These are phyloP conservation scores for Spicauda simplicius DNA, from an alignment of 2,888 invertebrate genomes.

Conservation along the genomic window DNA sequence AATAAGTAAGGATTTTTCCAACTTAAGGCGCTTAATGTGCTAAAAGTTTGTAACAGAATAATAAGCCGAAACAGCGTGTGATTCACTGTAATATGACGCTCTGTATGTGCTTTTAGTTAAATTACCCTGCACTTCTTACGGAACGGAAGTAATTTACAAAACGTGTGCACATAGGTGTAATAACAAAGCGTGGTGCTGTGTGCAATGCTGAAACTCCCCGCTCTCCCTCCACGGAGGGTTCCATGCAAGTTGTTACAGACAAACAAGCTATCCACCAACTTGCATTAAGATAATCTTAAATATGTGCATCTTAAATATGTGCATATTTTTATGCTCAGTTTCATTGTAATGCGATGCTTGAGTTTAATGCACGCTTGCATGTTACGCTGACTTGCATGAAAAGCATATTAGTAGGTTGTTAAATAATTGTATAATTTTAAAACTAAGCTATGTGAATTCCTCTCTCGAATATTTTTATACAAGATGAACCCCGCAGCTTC, in stretches of 20 bases:
- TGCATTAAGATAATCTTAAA: conserved; percentile 27
- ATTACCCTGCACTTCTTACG: background rate
- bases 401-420: background rate
- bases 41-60: too few species aligned
- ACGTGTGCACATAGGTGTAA: background rate
- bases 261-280: conserved; percentile 26
- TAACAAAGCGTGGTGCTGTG: background rate
- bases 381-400: background rate
- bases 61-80: background rate
- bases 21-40: too few species aligned
- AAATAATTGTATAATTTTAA: background rate
- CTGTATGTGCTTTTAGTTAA: background rate
- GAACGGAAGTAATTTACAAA: conserved; percentile 3
- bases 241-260: conserved; percentile 9
- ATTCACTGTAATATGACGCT: background rate
- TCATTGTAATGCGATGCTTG: conserved; percentile 8
- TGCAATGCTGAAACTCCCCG: too few species aligned
- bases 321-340: conserved; percentile 19
- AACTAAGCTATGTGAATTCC: too few species aligned
- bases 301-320: conserved; percentile 14
- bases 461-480: too few species aligned
- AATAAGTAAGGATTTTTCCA: too few species aligned
- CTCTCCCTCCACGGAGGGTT: too few species aligned
- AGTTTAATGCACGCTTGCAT: conserved; percentile 9
- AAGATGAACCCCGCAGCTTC: too few species aligned